phyloP scores from a whole-genome alignment of 2,888 invertebrate genomes.

The Lamproptera curius region DNA sequence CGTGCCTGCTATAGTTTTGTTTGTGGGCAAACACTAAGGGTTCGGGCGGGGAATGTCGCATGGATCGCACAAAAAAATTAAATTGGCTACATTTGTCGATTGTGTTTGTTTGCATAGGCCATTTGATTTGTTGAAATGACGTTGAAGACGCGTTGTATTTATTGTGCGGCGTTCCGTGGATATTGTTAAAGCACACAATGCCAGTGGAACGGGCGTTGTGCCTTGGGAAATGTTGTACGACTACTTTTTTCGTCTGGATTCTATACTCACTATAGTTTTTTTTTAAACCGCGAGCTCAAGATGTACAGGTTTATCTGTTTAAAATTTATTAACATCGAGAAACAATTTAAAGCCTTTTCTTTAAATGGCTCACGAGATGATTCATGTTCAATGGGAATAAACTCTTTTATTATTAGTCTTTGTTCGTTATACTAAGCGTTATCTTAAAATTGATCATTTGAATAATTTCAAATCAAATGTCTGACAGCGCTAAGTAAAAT shows the following conservation, averaged over 20 bases:
- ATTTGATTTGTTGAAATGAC: conserved; percentile 70
- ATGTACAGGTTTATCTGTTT: conserved; percentile 78
- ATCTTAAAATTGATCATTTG: conserved; percentile 25
- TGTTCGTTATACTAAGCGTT: conserved; percentile 36
- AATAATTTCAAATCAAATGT: too few species aligned
- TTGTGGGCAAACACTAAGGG: conserved; percentile 6
- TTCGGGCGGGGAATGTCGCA: conserved; percentile 6
- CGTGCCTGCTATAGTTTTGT: conserved; percentile 1
- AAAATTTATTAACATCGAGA: conserved; percentile 78
- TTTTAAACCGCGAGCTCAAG: conserved; percentile 73
- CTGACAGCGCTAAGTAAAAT: too few species aligned
- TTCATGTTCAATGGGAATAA: conserved; percentile 68
- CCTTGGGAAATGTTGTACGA: conserved; percentile 77
- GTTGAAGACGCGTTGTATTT: conserved; percentile 61
- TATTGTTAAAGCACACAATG: conserved; percentile 76
- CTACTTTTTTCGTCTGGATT: conserved; percentile 79
- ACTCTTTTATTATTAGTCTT: conserved; percentile 58
- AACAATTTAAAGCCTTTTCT: conserved; percentile 75
- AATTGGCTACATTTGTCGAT: conserved; percentile 63
- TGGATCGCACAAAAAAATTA: conserved; percentile 40
- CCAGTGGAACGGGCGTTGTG: conserved; percentile 73
- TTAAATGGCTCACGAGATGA: conserved; percentile 63
- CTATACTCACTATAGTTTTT: conserved; percentile 73
- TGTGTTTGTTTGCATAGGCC: conserved; percentile 56
- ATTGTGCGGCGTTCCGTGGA: conserved; percentile 62